Base-by-base conservation (phyloP, 2,113 vertebrate genomes). In the Indicator maculatus region DNA sequence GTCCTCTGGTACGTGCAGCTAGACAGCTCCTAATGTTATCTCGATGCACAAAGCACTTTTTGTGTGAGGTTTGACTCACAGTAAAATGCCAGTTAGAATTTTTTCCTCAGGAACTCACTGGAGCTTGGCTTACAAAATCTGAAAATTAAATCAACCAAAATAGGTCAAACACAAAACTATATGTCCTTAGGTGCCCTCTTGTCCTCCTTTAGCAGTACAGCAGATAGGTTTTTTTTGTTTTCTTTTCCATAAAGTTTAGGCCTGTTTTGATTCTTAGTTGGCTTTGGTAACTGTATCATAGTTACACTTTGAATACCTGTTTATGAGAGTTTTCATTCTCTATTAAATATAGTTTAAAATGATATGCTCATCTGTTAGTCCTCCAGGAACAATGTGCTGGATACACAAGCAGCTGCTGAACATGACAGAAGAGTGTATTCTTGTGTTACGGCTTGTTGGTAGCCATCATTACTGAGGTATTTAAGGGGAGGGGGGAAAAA, bases 101-200 rank as follows among this genome's bases (percentile, higher is more conserved):
- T 97, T 97, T 96, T 97, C 95, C 95, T 97, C 95, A 96, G 97
- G 95, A 98, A 95, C 95, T 97, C 97, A 97, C 93, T 96, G 91
- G 92, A 97, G 94, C 96, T 96, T 95, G 95, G 97, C 97, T 98
- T 98, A 98, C 97, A 96, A 97, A 98, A 97, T 96, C 97, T 96
- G 96, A 97, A 97, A 98, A 96, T 89, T 95, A 97, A 97, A 97
- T 98, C 98, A 98, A 98, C 95, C 96, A 97, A 98, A 98, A 98
- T 97, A 98, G 97, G 96, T 97, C 93, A 95, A 97, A 94, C 93
- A 96, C 94, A 94, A 96, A 97, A 95, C 95, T 94, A 89, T 97
- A 96, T 98, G 98, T 98, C 98, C 98, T 98, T 97, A 97, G 28
- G 86, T 97, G 97, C 98, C 97, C 97, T 92, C 83, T 94, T 82